Evolutionary conservation across 2,888 invertebrate genomes (phyloP).

Genomic region (Limnephilus auricula): DNA sequence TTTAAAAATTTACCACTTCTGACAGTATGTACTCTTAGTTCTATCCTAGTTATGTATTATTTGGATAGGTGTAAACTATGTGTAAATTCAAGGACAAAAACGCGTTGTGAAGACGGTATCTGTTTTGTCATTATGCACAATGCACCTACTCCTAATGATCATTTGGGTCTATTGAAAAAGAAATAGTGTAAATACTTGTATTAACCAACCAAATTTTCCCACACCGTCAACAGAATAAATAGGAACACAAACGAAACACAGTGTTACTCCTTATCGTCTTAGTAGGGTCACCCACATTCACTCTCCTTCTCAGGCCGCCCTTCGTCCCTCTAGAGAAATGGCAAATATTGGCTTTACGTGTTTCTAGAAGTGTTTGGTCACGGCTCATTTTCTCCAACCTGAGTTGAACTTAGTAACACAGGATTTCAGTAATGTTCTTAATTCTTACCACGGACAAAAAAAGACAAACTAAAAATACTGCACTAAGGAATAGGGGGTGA

Average conservation of each 20-base stretch:
- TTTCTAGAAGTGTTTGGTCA: constrained; percentile 65
- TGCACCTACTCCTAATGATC: too few relatives aligned
- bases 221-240: constrained; percentile 17
- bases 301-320: background rate
- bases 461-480: background rate
- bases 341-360: constrained; percentile 67
- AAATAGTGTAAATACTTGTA: too few relatives aligned
- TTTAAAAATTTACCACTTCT: too few relatives aligned
- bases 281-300: background rate
- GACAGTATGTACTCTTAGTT: too few relatives aligned
- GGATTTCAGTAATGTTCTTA: background rate
- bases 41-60: too few relatives aligned
- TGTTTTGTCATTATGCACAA: too few relatives aligned
- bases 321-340: constrained; percentile 48
- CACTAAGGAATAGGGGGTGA: background rate
- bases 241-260: constrained; percentile 22
- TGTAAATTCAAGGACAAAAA: too few relatives aligned
- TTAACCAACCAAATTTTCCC: background rate
- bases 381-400: constrained; percentile 62
- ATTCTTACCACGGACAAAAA: background rate
- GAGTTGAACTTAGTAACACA: background rate
- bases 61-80: too few relatives aligned
- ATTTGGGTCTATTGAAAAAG: too few relatives aligned
- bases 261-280: constrained; percentile 7
- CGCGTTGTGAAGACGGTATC: too few relatives aligned